phyloP scores from a whole-genome alignment of 1,140 invertebrate species.

The Nautilus pompilius region DNA sequence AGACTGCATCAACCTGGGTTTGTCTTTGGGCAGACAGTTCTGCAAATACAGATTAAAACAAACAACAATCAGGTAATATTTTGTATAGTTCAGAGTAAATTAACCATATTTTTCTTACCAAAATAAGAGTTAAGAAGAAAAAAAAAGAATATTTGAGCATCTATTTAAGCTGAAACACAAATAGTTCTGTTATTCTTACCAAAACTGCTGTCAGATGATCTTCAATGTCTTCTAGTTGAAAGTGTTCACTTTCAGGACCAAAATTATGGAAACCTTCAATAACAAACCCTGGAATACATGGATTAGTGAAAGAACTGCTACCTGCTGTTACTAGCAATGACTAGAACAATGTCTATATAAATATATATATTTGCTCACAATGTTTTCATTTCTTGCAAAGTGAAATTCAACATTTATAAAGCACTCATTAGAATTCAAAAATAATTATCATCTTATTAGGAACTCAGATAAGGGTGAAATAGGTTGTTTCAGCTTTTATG shows the following conservation, averaged over 20 bases:
- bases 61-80: not conserved
- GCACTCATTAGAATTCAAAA: no score
- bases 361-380: no score
- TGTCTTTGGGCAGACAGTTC: slow-evolving; percentile 65
- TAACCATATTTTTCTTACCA: not conserved
- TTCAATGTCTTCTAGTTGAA: slow-evolving; percentile 61
- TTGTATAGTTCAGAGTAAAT: not conserved
- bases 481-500: no score
- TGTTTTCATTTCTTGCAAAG: no score
- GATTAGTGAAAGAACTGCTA: no score
- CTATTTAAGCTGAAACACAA: not conserved
- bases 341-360: no score
- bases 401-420: no score
- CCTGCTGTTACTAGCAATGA: no score
- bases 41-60: slow-evolving; percentile 41
- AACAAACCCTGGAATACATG: slow-evolving; percentile 67
- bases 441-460: no score
- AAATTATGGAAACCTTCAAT: slow-evolving; percentile 78
- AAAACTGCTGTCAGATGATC: slow-evolving; percentile 60
- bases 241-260: slow-evolving; percentile 62
- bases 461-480: no score
- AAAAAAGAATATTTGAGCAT: not conserved
- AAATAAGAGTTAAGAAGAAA: not conserved
- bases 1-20: slow-evolving; percentile 66
- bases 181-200: slow-evolving; percentile 23